Conservation (phyloP, 1,140 invertebrate genomes). For the Uloborus diversus region DNA sequence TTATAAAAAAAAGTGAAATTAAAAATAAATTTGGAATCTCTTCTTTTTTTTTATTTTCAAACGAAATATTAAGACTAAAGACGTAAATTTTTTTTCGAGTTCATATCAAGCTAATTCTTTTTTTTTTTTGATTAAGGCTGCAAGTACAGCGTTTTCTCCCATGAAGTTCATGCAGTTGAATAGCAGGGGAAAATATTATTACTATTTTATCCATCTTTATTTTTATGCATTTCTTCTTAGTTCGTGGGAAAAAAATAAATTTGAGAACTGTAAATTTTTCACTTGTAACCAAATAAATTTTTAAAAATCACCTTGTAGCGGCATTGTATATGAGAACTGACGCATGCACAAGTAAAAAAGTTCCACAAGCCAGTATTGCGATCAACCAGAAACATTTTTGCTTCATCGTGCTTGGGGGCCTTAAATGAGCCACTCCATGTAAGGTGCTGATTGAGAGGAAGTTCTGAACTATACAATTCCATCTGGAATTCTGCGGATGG, state of each 20-base stretch:
- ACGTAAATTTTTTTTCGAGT: too few relatives aligned
- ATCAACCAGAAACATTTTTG: conserved; percentile 41
- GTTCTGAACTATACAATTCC: conserved; percentile 15
- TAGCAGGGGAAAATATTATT: neutral
- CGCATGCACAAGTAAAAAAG: conserved; percentile 26
- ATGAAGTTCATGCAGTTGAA: neutral
- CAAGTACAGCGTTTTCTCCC: neutral
- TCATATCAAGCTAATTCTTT: neutral
- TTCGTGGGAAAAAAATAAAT: neutral
- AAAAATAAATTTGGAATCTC: too few relatives aligned
- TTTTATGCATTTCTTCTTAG: neutral
- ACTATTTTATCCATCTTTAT: neutral
- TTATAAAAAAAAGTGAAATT: too few relatives aligned
- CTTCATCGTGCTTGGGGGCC: conserved; percentile 6
- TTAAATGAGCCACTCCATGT: conserved; percentile 24
- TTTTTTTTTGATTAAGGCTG: neutral
- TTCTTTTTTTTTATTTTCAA: too few relatives aligned
- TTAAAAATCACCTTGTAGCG: conserved; percentile 1
- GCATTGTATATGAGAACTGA: conserved; percentile 33
- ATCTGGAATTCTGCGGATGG: neutral
- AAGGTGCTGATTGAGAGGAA: conserved; percentile 25
- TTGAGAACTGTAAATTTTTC: neutral
- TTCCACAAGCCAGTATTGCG: conserved; percentile 24
- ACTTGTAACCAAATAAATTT: too few relatives aligned
- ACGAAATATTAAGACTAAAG: too few relatives aligned